Base-by-base conservation (phyloP, 2,888 invertebrate species). In the Venusia cambrica region DNA sequence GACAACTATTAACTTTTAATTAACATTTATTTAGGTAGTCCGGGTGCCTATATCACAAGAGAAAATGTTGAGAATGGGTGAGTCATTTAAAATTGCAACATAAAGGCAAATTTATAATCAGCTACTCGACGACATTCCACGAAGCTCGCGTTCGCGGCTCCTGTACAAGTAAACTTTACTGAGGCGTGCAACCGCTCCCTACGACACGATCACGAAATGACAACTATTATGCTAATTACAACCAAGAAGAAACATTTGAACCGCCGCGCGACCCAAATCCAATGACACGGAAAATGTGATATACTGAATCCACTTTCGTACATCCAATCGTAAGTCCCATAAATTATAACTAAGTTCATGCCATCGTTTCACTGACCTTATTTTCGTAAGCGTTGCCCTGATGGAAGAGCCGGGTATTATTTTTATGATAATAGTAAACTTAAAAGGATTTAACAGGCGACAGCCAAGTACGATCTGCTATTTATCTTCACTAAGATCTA, bases 61-160 rank as follows among this genome's bases (percentile, higher is more conserved):
- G 55, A 54, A 57, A 58, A 66, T 62, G 56, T 63, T 62, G 53
- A 51, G 54, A 59, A 52, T 58, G 57, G n/a, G 62, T 75, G 73
- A 80, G 55, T 77, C 79, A 79, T 67, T 54, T 54, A 54, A 65
- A 73, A 73, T 75, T 69, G 74, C 73, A 71, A 72, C 62, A 62
- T 71, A 56, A 65, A 69, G 55, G 71, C 66, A 71, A 74, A 80
- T 74, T 75, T 72, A 78, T 72, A 80, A 76, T 74, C 72, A 63
- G 73, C 64, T 55, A 67, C 65, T 65, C 66, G 62, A 65, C 77
- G 64, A 72, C 80, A 81, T 83, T 83, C 80, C 77, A 63, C 61
- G 60, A 62, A 60, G 59, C 52, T 51, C 48, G 54, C 52, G 60
- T 54, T 57, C 54, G 52, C 56, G 61, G 61, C n/a, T n/a, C n/a